These are phyloP conservation scores for Hydrocynus forskahlii DNA, from an alignment of 2,797 vertebrate species.

Conservation along the genomic window DNA sequence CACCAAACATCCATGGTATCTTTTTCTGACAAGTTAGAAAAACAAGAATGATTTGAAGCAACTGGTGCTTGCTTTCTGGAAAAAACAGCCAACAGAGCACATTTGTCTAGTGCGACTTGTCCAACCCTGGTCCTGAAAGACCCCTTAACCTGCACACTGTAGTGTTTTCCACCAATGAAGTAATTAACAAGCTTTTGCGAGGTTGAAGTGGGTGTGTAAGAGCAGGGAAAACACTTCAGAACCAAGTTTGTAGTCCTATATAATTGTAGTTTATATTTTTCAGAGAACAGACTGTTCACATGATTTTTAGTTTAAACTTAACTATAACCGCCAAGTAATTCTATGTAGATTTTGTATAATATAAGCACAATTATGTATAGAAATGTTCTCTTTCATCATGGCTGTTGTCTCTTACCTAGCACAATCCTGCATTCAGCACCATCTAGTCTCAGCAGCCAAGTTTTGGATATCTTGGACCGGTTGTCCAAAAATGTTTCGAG, in stretches of 20 bases:
- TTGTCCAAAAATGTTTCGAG: slow-evolving; percentile 87
- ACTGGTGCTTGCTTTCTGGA: neutral
- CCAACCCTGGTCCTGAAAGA: too few relatives aligned
- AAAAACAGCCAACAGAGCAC: neutral
- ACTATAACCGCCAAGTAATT: too few relatives aligned
- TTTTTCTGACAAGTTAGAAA: slow-evolving; percentile 80
- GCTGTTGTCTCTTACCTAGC: slow-evolving; percentile 79
- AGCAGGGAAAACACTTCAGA: too few relatives aligned
- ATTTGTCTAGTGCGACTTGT: neutral
- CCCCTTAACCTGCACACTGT: too few relatives aligned
- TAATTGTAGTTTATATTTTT: too few relatives aligned
- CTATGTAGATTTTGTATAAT: too few relatives aligned
- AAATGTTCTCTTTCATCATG: neutral
- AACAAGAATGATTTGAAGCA: neutral
- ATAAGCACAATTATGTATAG: too few relatives aligned
- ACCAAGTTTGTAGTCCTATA: too few relatives aligned
- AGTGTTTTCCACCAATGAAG: too few relatives aligned
- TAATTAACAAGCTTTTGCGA: too few relatives aligned
- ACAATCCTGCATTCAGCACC: slow-evolving; percentile 85
- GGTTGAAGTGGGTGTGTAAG: too few relatives aligned
- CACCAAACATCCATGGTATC: slow-evolving; percentile 98
- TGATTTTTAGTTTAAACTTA: too few relatives aligned
- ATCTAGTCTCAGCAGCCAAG: slow-evolving; percentile 86
- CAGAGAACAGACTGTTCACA: neutral
- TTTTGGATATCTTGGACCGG: slow-evolving; percentile 86